These are phyloP conservation scores for Salvelinus namaycush DNA, from an alignment of 2,113 vertebrate genomes.

Conservation along the genomic window DNA sequence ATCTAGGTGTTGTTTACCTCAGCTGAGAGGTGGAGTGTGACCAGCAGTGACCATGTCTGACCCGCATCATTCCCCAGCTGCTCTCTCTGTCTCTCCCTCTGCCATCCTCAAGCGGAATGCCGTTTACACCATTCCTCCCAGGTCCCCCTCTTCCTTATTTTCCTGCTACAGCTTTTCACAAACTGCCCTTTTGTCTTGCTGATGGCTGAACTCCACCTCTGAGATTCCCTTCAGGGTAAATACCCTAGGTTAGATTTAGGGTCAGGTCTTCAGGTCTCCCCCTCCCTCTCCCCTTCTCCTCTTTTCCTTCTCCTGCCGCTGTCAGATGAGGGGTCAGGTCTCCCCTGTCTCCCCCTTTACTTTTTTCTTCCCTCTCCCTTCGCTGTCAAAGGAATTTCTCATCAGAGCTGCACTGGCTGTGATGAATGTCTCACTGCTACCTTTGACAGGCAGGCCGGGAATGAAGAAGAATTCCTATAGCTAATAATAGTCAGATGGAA, in stretches of 20 bases:
- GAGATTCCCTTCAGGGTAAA: not conserved
- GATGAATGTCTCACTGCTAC: not conserved
- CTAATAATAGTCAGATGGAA: not conserved
- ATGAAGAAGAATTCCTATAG: not conserved
- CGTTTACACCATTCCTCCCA: not conserved
- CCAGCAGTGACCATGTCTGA: too few species aligned
- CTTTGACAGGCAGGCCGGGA: not conserved
- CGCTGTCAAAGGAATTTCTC: not conserved
- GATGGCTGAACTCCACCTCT: not conserved
- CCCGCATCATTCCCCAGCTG: not conserved
- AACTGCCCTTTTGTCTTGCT: not conserved
- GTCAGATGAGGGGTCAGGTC: too few species aligned
- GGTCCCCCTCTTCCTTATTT: not conserved
- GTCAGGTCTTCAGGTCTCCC: not conserved
- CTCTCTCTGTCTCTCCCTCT: not conserved
- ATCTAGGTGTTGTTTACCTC: too few species aligned
- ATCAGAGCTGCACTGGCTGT: not conserved
- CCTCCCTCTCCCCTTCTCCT: not conserved
- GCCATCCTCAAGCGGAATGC: not conserved
- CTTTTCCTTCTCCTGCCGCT: too few species aligned
- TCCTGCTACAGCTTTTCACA: not conserved
- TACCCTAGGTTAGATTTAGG: not conserved
- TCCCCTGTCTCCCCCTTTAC: too few species aligned
- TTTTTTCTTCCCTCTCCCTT: not conserved
- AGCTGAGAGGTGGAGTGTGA: too few species aligned